Conservation (phyloP, 2,888 invertebrate species). For the Tiphia femorata region DNA sequence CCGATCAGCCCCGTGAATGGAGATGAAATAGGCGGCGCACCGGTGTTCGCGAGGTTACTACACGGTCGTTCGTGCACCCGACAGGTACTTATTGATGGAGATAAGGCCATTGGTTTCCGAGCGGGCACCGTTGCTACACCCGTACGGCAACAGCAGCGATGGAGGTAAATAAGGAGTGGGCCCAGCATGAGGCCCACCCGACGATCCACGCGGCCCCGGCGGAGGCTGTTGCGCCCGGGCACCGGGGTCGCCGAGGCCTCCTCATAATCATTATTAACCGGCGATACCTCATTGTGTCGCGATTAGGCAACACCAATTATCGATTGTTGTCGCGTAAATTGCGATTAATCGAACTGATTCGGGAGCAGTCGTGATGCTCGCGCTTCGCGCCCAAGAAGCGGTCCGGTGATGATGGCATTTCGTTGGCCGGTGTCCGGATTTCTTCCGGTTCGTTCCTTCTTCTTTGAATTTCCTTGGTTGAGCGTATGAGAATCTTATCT, state of each 20-base stretch:
- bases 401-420: constrained; percentile 22
- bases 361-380: constrained; percentile 46
- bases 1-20: constrained; percentile 40
- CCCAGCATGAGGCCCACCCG: constrained; percentile 48
- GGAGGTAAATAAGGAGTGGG: constrained; percentile 40
- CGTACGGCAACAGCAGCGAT: constrained; percentile 22
- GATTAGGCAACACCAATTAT: constrained; percentile 57
- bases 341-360: constrained; percentile 57
- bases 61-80: constrained; percentile 37
- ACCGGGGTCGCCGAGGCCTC: too few relatives aligned
- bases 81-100: constrained; percentile 50
- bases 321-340: constrained; percentile 53
- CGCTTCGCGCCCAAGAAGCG: constrained; percentile 6
- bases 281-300: constrained; percentile 38
- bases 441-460: too few relatives aligned
- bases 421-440: constrained; percentile 9
- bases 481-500: too few relatives aligned
- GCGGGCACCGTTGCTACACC: constrained; percentile 41
- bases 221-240: constrained; percentile 30
- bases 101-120: constrained; percentile 42
- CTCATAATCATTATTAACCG: constrained; percentile 37
- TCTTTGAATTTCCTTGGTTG: too few relatives aligned
- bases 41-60: constrained; percentile 30
- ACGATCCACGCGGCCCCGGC: constrained; percentile 27
- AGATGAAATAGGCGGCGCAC: constrained; percentile 32